Evolutionary conservation across 2,888 invertebrate genomes (phyloP).

Genomic region (Leistus spinibarbis): DNA sequence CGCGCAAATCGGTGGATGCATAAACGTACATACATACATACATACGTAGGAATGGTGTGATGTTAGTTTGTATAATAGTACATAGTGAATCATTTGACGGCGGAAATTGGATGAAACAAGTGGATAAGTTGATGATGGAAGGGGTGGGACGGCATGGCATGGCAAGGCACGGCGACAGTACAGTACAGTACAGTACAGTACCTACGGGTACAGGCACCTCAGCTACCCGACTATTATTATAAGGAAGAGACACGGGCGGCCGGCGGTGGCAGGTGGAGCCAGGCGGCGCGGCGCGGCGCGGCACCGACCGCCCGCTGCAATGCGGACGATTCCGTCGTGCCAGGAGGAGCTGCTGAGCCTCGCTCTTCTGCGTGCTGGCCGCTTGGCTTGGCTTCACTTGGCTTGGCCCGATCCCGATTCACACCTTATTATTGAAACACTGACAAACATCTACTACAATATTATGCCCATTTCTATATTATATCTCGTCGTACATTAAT

Average conservation of each 20-base stretch:
- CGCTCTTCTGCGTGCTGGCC: neutral
- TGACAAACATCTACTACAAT: neutral
- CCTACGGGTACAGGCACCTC: neutral
- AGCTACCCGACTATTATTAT: neutral
- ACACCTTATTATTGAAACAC: neutral
- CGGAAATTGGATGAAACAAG: constrained; percentile 34
- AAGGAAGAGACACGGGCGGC: neutral
- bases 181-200: neutral
- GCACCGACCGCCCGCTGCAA: neutral
- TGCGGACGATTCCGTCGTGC: neutral
- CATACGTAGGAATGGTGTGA: neutral
- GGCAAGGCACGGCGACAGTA: neutral
- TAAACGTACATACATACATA: too few relatives aligned
- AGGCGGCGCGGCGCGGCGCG: neutral
- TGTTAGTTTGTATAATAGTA: neutral
- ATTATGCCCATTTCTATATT: neutral
- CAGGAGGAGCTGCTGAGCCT: neutral
- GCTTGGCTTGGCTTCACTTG: too few relatives aligned
- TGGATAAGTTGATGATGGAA: constrained; percentile 13
- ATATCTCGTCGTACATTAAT: too few relatives aligned
- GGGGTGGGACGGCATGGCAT: neutral
- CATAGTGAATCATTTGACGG: constrained; percentile 26
- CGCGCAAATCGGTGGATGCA: neutral
- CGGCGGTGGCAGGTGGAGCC: constrained; percentile 5
- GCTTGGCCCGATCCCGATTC: neutral